phyloP scores from a whole-genome alignment of 2,113 vertebrate genomes.

The Psilopsiagon aurifrons region DNA sequence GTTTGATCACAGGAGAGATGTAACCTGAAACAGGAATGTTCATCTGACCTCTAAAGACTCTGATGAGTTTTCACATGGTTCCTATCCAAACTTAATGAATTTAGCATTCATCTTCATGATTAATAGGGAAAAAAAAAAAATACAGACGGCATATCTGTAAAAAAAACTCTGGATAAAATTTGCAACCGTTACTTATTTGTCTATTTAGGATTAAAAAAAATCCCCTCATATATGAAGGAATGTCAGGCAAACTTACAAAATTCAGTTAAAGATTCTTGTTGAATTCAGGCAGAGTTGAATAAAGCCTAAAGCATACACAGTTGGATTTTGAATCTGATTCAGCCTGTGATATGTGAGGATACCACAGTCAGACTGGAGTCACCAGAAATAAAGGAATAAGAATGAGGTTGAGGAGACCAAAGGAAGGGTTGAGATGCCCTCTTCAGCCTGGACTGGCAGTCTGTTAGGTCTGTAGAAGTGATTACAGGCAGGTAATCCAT shows the following conservation, averaged over 20 bases:
- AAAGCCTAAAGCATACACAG: rapidly evolving
- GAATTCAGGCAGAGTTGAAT: background rate
- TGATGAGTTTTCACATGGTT: background rate
- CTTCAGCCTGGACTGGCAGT: background rate
- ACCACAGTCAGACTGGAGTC: background rate
- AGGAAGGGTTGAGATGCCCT: background rate
- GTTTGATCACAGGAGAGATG: background rate
- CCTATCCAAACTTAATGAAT: background rate
- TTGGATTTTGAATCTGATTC: background rate
- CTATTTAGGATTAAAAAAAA: background rate
- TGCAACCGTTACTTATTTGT: background rate
- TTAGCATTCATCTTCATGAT: background rate
- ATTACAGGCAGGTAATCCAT: background rate
- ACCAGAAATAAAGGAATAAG: background rate
- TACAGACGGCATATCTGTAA: background rate
- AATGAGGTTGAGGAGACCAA: background rate
- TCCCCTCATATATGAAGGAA: background rate
- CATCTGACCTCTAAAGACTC: background rate
- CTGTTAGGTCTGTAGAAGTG: background rate
- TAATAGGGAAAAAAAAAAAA: background rate
- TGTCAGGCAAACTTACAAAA: rapidly evolving
- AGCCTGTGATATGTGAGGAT: background rate
- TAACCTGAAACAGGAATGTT: background rate
- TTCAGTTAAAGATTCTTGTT: background rate
- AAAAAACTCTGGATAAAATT: background rate